Base-by-base conservation (phyloP, 2,888 invertebrate species). In the Chaitophorus viminalis region DNA sequence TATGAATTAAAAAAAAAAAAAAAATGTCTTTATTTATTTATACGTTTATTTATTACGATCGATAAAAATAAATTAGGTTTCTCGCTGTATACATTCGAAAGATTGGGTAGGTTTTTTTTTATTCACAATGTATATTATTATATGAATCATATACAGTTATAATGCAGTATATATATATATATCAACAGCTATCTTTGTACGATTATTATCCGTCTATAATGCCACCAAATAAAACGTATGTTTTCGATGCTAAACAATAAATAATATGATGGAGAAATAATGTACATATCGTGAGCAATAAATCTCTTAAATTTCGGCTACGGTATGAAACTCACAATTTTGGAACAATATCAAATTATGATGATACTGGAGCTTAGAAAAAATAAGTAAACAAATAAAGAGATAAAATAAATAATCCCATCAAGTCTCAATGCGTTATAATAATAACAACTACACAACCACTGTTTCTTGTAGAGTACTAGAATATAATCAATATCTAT, bases 231-330 rank as follows among this genome's bases (percentile, higher is more conserved):
- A 54, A n/a, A 74, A 36, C 74, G n/a, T 82, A 74, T 54, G 52
- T 54, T 82, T 36, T 82, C 0, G 9, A 25, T 18, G 52, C 33
- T 54, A 74, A 82, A 74, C 36, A 54, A 82, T 74, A 82, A 74
- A 54, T 54, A 54, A 82, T 36, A 82, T 33, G 36, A 82, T 74
- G 31, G 18, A 17, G 60, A 3, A 14, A 60, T 60, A 36, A 82
- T 3, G n/a, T n/a, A n/a, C n/a, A n/a, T 74, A 82, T 82, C 36
- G 33, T 36, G 33, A 11, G 54, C n/a, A n/a, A 82, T 82, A 82
- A 82, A 82, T 82, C 74, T 74, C 31, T 74, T n/a, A 29, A 72
- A 74, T 82, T 82, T 82, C 54, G 54, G 25, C n/a, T 54, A 74
- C n/a, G 52, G 74, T 82, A 6, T 33, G 54, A 36, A n/a, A 52